Percentiles rank a stretch among this genome's conserved stretches.
Conservation (phyloP, 2,113 vertebrate species). For the Calidris pygmaea region DNA sequence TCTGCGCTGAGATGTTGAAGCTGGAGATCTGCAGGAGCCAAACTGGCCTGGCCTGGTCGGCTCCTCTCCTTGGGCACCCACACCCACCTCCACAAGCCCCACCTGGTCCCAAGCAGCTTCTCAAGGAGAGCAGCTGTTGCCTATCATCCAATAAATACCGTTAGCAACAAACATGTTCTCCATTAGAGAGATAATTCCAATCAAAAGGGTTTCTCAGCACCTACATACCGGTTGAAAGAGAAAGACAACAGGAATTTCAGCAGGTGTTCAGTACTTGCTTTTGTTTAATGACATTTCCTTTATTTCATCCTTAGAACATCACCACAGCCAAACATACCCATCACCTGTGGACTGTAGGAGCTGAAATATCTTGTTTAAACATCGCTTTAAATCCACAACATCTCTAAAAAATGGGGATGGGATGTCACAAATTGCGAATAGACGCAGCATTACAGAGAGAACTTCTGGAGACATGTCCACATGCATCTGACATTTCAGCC, state of each 20-base stretch:
- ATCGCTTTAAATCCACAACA: background rate
- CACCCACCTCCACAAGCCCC: background rate
- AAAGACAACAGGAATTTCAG: background rate
- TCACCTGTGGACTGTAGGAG: background rate
- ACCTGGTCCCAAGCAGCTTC: background rate
- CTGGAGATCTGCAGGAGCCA: background rate
- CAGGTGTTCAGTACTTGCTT: background rate
- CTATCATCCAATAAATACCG: background rate
- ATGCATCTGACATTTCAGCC: background rate
- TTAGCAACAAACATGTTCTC: background rate
- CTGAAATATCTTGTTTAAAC: background rate
- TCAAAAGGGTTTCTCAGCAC: background rate
- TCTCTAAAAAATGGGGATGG: background rate
- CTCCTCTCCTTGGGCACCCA: background rate
- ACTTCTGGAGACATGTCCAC: background rate
- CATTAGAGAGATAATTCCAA: background rate
- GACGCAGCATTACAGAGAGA: background rate
- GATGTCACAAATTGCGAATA: background rate
- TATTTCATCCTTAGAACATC: background rate
- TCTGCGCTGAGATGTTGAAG: accelerated
- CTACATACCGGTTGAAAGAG: background rate
- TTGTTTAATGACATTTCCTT: background rate
- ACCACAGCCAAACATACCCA: background rate
- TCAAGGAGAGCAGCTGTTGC: background rate
- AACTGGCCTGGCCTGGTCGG: accelerated